Conservation (phyloP, 1,140 invertebrate species). For the Euglossa dilemma region DNA sequence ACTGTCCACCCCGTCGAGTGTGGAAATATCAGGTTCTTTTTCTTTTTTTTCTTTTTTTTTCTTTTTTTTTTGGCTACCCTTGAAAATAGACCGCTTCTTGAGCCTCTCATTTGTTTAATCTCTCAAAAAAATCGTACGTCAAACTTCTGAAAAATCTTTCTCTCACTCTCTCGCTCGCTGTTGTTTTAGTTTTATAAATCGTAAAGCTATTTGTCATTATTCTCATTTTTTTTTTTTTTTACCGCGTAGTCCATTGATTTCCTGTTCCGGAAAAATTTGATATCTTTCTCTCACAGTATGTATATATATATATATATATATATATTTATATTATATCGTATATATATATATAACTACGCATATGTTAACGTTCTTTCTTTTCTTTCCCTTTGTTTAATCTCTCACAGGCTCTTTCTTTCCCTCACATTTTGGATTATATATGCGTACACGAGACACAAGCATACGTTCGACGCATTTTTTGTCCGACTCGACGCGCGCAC, state of each 20-base stretch:
- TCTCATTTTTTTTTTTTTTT: slow-evolving; percentile 19
- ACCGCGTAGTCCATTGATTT: slow-evolving; percentile 41
- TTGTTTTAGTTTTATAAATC: slow-evolving; percentile 60
- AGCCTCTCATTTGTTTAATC: slow-evolving; percentile 61
- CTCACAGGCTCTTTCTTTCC: slow-evolving; percentile 39
- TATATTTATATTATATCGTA: slow-evolving; percentile 15
- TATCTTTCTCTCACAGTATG: slow-evolving; percentile 1
- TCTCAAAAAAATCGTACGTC: slow-evolving; percentile 51
- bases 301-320: slow-evolving; percentile 20
- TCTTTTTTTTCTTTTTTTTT: not conserved
- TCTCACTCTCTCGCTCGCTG: slow-evolving; percentile 11
- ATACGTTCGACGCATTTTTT: slow-evolving; percentile 32
- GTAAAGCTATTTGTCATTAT: slow-evolving; percentile 71
- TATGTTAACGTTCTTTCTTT: slow-evolving; percentile 14
- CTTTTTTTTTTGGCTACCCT: slow-evolving; percentile 46
- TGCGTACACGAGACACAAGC: slow-evolving; percentile 19
- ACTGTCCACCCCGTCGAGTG: slow-evolving; percentile 49
- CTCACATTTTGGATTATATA: slow-evolving; percentile 33
- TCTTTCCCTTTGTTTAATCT: slow-evolving; percentile 19
- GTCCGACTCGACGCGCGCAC: slow-evolving; percentile 1
- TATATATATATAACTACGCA: slow-evolving; percentile 31
- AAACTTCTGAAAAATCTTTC: slow-evolving; percentile 56
- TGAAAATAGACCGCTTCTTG: slow-evolving; percentile 65
- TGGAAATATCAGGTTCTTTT: slow-evolving; percentile 56
- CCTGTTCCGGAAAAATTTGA: slow-evolving; percentile 36